phyloP scores from a whole-genome alignment of 2,797 vertebrate genomes.

The Anguilla obscura region DNA sequence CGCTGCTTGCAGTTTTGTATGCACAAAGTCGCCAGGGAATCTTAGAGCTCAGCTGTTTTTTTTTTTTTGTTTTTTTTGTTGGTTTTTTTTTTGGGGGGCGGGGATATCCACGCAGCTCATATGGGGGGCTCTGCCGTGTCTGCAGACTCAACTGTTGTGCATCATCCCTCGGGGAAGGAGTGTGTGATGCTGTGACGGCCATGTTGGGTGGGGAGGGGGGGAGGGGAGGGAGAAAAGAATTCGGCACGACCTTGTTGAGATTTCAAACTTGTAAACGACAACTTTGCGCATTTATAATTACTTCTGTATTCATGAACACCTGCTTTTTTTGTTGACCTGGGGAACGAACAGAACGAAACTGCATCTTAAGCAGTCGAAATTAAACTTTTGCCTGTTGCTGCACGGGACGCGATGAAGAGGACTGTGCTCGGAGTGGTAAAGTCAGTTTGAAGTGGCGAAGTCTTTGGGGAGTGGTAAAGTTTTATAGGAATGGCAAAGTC shows the following conservation, averaged over 20 bases:
- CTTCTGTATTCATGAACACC: conserved; percentile 73
- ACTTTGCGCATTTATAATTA: conserved; percentile 64
- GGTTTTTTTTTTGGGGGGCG: neutral
- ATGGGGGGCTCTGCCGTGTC: neutral
- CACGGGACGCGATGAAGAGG: neutral
- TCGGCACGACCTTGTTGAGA: conserved; percentile 58
- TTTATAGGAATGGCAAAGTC: neutral
- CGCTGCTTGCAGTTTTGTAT: conserved; percentile 3
- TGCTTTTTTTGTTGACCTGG: conserved; percentile 58
- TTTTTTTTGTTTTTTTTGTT: neutral
- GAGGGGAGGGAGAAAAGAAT: conserved; percentile 37
- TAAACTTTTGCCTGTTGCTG: conserved; percentile 34
- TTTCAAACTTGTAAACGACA: conserved; percentile 66
- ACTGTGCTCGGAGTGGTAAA: conserved; percentile 21
- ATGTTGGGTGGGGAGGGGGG: conserved; percentile 37
- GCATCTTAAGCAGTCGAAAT: conserved; percentile 55
- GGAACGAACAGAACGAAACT: conserved; percentile 44
- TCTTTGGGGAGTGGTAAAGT: neutral
- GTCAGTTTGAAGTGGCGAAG: neutral
- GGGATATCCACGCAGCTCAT: too few relatives aligned
- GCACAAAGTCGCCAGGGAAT: neutral
- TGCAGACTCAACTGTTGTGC: neutral
- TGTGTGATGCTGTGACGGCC: conserved; percentile 42
- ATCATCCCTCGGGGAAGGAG: conserved; percentile 37
- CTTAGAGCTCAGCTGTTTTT: conserved; percentile 20